phyloP scores from a whole-genome alignment of 1,140 invertebrate genomes.

The Drosophila subpulchrella region DNA sequence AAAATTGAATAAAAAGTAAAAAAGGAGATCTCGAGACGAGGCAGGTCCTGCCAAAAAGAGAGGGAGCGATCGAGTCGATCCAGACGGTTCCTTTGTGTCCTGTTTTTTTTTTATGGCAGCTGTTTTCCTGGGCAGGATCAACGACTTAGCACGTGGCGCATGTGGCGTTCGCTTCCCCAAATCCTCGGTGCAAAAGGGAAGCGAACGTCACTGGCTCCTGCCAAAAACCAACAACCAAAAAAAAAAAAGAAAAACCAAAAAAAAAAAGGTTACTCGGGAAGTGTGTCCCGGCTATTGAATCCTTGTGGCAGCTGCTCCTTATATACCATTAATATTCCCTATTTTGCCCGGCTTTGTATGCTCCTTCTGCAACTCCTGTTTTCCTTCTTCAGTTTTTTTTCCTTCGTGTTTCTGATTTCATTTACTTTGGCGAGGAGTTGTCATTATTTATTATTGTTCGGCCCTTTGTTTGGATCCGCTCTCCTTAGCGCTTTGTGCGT shows the following conservation, averaged over 20 bases:
- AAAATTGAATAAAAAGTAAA: background rate
- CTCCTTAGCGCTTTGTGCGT: conserved; percentile 66
- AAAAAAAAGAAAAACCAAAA: background rate
- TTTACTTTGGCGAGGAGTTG: conserved; percentile 48
- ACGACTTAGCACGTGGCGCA: conserved; percentile 81
- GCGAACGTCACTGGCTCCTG: conserved; percentile 61
- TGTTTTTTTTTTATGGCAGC: conserved; percentile 36
- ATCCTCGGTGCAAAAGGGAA: conserved; percentile 27
- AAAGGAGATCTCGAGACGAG: conserved; percentile 27
- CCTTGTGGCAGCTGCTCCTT: conserved; percentile 71
- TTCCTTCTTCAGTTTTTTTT: background rate
- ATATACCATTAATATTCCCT: conserved; percentile 16
- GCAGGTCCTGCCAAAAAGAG: conserved; percentile 53
- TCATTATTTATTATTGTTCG: conserved; percentile 77
- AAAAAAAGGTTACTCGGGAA: conserved; percentile 77
- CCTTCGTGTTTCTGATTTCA: conserved; percentile 30
- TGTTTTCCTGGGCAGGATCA: conserved; percentile 75
- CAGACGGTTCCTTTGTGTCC: conserved; percentile 40
- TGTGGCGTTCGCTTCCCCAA: conserved; percentile 56
- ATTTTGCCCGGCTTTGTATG: conserved; percentile 44
- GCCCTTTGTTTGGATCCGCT: conserved; percentile 57
- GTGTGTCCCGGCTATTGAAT: conserved; percentile 73
- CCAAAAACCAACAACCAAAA: conserved; percentile 48
- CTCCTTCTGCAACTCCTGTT: conserved; percentile 28
- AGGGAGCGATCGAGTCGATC: conserved; percentile 14